These are phyloP conservation scores for Helobdella robusta DNA, from an alignment of 2,888 invertebrate genomes.

Conservation along the genomic window DNA sequence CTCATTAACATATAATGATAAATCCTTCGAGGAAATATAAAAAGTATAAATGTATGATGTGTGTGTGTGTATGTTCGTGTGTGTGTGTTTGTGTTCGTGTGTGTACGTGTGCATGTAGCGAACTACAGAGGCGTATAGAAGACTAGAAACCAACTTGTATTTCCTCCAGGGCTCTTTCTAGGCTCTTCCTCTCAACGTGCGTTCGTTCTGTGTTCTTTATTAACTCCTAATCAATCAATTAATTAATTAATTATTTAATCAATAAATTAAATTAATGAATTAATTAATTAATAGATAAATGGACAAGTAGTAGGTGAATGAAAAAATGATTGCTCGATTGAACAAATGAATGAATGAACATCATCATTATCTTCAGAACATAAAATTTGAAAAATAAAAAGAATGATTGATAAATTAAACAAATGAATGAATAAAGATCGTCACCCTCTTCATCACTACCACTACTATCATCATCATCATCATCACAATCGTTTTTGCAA, in stretches of 20 bases:
- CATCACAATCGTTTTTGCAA: background rate
- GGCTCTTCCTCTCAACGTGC: conserved; percentile 72
- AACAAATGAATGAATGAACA: background rate
- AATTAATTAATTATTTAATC: background rate
- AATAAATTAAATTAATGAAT: background rate
- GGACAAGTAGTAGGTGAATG: too few relatives aligned
- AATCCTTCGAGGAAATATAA: conserved; percentile 56
- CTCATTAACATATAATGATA: conserved; percentile 93
- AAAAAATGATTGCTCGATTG: background rate
- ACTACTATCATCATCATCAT: background rate
- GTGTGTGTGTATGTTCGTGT: too few relatives aligned
- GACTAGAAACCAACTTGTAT: conserved; percentile 58
- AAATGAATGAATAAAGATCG: background rate
- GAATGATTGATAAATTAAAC: too few relatives aligned
- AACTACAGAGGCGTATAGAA: too few relatives aligned
- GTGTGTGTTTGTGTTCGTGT: too few relatives aligned
- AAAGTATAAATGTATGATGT: too few relatives aligned
- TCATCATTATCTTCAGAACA: background rate
- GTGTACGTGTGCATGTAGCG: too few relatives aligned
- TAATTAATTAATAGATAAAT: too few relatives aligned
- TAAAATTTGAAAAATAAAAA: too few relatives aligned
- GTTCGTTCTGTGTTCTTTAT: conserved; percentile 53
- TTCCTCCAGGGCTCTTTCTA: conserved; percentile 78
- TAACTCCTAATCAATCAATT: conserved; percentile 50
- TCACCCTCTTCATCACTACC: background rate